Evolutionary conservation across 2,888 invertebrate species (phyloP).

Genomic region (Eristalinus sepulchralis): DNA sequence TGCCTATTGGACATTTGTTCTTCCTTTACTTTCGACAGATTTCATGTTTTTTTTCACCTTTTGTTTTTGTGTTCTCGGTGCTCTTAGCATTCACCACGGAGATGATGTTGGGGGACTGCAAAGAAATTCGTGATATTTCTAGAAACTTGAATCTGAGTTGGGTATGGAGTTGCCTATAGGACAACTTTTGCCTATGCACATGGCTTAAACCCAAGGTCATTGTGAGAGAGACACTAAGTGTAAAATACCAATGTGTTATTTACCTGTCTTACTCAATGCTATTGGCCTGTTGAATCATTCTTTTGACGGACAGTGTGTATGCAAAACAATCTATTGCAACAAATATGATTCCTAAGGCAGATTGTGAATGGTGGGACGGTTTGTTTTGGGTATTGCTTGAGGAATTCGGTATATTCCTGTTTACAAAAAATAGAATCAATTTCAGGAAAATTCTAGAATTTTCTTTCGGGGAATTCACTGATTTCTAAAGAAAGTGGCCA

Average conservation of each 20-base stretch:
- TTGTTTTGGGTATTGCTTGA: too few species aligned
- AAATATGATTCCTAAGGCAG: too few species aligned
- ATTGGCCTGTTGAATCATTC: too few species aligned
- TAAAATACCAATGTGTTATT: neutral
- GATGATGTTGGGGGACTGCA: neutral
- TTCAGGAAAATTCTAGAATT: too few species aligned
- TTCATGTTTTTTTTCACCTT: neutral
- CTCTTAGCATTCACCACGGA: conserved; percentile 22
- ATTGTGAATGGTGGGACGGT: too few species aligned
- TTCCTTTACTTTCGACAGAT: neutral
- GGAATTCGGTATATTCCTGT: too few species aligned
- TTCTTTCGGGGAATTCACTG: too few species aligned
- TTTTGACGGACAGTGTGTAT: too few species aligned
- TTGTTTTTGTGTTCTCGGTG: neutral
- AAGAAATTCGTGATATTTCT: neutral
- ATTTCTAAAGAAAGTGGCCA: too few species aligned
- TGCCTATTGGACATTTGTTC: neutral
- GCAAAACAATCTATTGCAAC: too few species aligned
- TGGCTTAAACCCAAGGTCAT: neutral
- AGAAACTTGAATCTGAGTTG: neutral
- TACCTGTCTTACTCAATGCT: too few species aligned
- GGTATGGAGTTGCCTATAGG: neutral
- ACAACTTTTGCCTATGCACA: neutral
- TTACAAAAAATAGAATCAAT: too few species aligned
- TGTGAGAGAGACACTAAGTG: neutral